phyloP scores from a whole-genome alignment of 2,797 vertebrate species.

The Scyliorhinus canicula region DNA sequence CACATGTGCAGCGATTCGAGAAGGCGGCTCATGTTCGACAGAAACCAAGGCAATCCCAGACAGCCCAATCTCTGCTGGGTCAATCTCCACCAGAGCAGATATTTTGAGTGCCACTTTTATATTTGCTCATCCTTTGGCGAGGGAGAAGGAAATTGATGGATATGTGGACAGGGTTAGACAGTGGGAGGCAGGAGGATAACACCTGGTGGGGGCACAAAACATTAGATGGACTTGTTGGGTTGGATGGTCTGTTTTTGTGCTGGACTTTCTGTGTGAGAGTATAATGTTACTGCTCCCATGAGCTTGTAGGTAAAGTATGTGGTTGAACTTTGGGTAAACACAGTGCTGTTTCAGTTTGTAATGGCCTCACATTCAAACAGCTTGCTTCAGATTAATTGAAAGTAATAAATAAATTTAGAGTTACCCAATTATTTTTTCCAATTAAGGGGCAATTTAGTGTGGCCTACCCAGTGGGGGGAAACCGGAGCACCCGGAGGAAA shows the following conservation, averaged over 20 bases:
- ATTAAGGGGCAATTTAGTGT: too few relatives aligned
- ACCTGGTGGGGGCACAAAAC: background rate
- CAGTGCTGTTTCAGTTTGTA: background rate
- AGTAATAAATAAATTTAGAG: too few relatives aligned
- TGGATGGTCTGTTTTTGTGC: background rate
- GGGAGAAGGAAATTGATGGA: background rate
- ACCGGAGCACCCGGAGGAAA: too few relatives aligned
- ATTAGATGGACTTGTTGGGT: background rate
- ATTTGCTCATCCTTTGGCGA: background rate
- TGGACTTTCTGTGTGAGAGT: background rate
- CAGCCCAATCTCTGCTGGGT: too few relatives aligned
- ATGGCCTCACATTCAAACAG: background rate
- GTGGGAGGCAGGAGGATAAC: too few relatives aligned
- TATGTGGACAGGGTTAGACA: background rate
- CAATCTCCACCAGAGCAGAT: too few relatives aligned
- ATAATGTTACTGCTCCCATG: background rate
- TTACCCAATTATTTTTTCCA: too few relatives aligned
- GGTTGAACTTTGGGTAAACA: background rate
- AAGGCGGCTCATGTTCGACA: background rate
- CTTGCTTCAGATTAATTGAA: background rate
- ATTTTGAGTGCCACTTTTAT: background rate
- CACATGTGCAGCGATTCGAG: background rate
- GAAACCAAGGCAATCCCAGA: background rate
- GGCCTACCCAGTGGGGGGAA: too few relatives aligned
- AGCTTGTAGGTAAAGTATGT: background rate